These are phyloP conservation scores for Drymonia ruficornis DNA, from an alignment of 2,888 invertebrate species.

Conservation along the genomic window DNA sequence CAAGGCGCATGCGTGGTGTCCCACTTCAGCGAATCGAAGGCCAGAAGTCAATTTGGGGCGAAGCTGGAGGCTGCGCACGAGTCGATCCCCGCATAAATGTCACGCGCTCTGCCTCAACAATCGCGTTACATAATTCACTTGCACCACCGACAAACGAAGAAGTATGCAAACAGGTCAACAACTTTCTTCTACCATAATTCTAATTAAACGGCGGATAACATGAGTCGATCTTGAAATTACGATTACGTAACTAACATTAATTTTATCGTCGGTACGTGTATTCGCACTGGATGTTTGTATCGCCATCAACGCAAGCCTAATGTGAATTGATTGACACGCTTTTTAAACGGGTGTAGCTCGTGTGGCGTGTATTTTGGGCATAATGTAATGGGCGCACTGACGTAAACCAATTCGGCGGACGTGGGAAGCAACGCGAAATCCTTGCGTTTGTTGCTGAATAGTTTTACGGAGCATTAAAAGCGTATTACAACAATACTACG, in stretches of 20 bases:
- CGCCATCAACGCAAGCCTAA: constrained; percentile 56
- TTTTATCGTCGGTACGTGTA: constrained; percentile 34
- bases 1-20: constrained; percentile 54
- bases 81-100: constrained; percentile 67
- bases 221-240: constrained; percentile 22
- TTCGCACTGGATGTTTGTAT: constrained; percentile 47
- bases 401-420: constrained; percentile 73
- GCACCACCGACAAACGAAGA: constrained; percentile 35
- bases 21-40: constrained; percentile 65
- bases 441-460: constrained; percentile 56
- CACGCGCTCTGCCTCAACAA: constrained; percentile 63
- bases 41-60: constrained; percentile 71
- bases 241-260: constrained; percentile 26
- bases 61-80: constrained; percentile 60
- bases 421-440: constrained; percentile 68
- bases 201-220: constrained; percentile 39
- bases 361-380: constrained; percentile 71
- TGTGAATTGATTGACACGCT: constrained; percentile 77
- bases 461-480: constrained; percentile 56
- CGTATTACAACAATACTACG: constrained; percentile 42
- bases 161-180: constrained; percentile 33
- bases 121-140: constrained; percentile 57
- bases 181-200: constrained; percentile 42
- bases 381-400: constrained; percentile 74
- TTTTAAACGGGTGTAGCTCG: constrained; percentile 65